These are phyloP conservation scores for Thumatha senex DNA, from an alignment of 2,888 invertebrate species.

Conservation along the genomic window DNA sequence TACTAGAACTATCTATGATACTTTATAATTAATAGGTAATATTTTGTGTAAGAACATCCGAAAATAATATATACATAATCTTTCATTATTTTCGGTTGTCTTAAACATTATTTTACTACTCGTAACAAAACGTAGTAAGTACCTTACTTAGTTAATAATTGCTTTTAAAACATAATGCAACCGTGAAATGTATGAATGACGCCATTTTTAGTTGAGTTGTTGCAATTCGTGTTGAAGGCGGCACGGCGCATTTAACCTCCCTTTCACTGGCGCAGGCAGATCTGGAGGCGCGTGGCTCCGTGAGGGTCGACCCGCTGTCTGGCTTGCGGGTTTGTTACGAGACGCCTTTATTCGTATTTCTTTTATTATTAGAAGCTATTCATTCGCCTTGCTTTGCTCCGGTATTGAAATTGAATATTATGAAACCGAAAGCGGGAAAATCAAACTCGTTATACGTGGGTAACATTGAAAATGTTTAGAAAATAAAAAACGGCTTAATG, in stretches of 20 bases:
- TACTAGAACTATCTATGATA: too few relatives aligned
- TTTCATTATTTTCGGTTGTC: too few relatives aligned
- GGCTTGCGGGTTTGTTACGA: conserved; percentile 35
- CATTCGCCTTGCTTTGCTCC: too few relatives aligned
- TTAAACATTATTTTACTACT: conserved; percentile 19
- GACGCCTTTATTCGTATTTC: conserved; percentile 13
- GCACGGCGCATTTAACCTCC: conserved; percentile 73
- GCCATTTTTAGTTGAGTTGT: conserved; percentile 80
- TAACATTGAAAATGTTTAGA: too few relatives aligned
- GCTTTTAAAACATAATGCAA: conserved; percentile 66
- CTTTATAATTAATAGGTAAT: too few relatives aligned
- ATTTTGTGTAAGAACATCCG: too few relatives aligned
- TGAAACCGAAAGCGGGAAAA: too few relatives aligned
- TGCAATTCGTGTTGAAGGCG: conserved; percentile 71
- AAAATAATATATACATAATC: too few relatives aligned
- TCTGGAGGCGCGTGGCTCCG: conserved; percentile 21
- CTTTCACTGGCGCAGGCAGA: conserved; percentile 66
- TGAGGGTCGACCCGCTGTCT: conserved; percentile 66
- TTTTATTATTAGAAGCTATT: too few relatives aligned
- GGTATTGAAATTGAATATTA: too few relatives aligned
- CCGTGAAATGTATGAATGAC: conserved; percentile 75
- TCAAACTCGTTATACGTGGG: too few relatives aligned
- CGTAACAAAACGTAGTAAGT: conserved; percentile 17
- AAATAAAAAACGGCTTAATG: too few relatives aligned
- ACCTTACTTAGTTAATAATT: conserved; percentile 48